These are phyloP conservation scores for Eurypyga helias DNA, from an alignment of 2,113 vertebrate genomes.

Conservation along the genomic window DNA sequence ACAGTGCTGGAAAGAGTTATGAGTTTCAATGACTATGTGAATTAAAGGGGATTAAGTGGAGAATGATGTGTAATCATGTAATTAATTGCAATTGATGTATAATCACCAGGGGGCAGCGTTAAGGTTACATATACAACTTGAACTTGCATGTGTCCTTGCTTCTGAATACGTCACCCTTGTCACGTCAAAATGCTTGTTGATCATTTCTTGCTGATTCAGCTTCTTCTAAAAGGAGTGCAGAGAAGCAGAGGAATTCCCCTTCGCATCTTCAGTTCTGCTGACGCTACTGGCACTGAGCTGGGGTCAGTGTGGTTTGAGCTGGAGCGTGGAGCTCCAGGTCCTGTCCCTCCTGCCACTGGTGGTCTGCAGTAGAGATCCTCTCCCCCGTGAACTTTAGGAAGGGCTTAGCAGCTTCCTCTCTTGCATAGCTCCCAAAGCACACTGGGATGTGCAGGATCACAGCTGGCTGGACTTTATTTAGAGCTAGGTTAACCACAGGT, in stretches of 20 bases:
- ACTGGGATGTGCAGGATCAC: not conserved
- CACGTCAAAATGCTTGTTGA: not conserved
- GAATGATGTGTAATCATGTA: not conserved
- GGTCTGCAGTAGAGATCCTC: not conserved
- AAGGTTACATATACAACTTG: not conserved
- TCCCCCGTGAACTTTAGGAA: not conserved
- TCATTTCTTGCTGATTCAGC: not conserved
- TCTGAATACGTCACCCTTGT: not conserved
- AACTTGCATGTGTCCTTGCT: not conserved
- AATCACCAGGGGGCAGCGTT: slow-evolving; percentile 65
- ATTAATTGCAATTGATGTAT: not conserved
- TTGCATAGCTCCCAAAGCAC: not conserved
- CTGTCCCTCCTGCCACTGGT: not conserved
- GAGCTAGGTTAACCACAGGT: slow-evolving; percentile 13
- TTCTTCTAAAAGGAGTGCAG: not conserved
- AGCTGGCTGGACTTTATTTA: slow-evolving; percentile 25
- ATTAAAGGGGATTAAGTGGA: not conserved
- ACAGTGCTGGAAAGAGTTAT: not conserved
- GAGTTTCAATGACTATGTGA: not conserved
- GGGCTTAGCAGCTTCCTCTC: slow-evolving; percentile 25
- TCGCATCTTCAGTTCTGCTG: not conserved
- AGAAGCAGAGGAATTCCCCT: not conserved
- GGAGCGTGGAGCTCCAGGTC: not conserved
- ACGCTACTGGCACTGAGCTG: not conserved
- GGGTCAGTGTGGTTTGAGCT: not conserved